phyloP scores from a whole-genome alignment of 2,113 vertebrate species.

The Echinops telfairi region DNA sequence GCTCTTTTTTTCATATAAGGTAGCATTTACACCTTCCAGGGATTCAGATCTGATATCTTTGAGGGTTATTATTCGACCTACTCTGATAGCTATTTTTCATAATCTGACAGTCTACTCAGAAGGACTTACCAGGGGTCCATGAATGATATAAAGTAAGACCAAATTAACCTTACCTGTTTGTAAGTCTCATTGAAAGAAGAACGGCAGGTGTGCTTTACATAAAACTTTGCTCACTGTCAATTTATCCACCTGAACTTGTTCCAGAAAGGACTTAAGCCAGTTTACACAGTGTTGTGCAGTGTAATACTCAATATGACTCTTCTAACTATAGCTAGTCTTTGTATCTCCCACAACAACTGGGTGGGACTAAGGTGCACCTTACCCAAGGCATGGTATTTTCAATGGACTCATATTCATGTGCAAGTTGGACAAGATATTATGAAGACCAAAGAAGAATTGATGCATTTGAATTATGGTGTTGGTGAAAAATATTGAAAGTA shows the following conservation, averaged over 20 bases:
- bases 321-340: no score
- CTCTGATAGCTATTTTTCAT: background rate
- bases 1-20: background rate
- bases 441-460: no score
- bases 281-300: no score
- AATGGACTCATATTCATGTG: no score
- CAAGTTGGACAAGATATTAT: no score
- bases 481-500: no score
- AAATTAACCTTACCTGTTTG: background rate
- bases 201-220: background rate
- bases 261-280: background rate
- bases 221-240: background rate
- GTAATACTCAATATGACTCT: no score
- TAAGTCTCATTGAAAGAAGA: constrained; percentile 28
- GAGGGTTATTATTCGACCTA: background rate
- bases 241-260: background rate
- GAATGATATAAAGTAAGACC: constrained; percentile 25
- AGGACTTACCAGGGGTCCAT: background rate
- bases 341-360: no score
- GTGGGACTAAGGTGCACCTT: no score
- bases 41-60: background rate
- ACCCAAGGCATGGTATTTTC: no score
- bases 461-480: no score
- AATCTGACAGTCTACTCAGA: background rate
- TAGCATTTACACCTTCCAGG: background rate